Conservation (phyloP, 2,888 invertebrate species). For the Hedya salicella region DNA sequence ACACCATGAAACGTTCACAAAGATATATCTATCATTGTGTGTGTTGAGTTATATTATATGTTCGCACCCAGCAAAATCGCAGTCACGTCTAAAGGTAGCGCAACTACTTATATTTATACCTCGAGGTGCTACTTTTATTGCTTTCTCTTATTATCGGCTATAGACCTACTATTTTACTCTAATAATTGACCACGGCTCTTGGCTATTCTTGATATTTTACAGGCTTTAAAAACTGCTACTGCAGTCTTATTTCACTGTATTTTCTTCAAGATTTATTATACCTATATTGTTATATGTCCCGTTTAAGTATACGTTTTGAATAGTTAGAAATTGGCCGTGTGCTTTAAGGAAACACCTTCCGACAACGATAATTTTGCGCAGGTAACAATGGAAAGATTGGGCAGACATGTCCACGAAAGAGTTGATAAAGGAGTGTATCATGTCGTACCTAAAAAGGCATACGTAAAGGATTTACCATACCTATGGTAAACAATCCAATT, state of each 20-base stretch:
- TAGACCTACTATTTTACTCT: conserved; percentile 31
- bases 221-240: conserved; percentile 33
- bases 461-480: no score
- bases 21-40: conserved; percentile 12
- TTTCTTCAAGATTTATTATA: conserved; percentile 16
- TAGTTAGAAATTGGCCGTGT: no score
- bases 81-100: conserved; percentile 20
- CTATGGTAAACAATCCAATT: no score
- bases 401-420: no score
- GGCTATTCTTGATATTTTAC: conserved; percentile 29
- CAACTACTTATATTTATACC: conserved; percentile 18
- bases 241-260: neutral
- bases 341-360: no score
- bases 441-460: no score
- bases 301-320: neutral
- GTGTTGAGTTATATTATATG: conserved; percentile 14
- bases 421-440: no score
- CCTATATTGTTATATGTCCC: neutral
- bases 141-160: conserved; percentile 39
- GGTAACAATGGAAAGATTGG: no score
- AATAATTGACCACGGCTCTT: conserved; percentile 34
- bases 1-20: conserved; percentile 24
- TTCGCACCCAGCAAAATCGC: conserved; percentile 14
- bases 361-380: no score
- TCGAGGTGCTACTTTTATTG: conserved; percentile 29